Evolutionary conservation across 2,797 vertebrate species (phyloP).

Genomic region (Lithobates sylvaticus): DNA sequence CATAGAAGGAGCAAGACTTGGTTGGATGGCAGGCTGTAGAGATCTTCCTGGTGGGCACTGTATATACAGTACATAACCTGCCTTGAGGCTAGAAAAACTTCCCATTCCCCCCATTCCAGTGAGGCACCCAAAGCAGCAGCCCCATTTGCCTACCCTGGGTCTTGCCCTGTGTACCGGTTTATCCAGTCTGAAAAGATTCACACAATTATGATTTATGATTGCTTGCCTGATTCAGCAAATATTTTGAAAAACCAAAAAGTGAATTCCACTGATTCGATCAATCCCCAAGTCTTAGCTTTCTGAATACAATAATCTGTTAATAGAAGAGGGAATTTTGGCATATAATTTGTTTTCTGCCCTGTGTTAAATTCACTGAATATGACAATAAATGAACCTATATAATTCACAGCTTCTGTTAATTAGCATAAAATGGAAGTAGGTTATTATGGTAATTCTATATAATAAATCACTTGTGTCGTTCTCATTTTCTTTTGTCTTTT

Average conservation of each 20-base stretch:
- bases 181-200: background rate
- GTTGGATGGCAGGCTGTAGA: no score
- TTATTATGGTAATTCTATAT: constrained; percentile 50
- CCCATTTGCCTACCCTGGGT: background rate
- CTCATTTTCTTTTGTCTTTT: constrained; percentile 30
- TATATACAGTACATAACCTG: no score
- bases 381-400: constrained; percentile 49
- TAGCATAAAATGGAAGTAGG: constrained; percentile 32
- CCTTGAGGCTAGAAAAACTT: no score
- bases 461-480: constrained; percentile 31
- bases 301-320: background rate
- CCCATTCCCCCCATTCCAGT: no score
- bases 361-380: constrained; percentile 28
- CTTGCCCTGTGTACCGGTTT: background rate
- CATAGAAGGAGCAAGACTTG: no score
- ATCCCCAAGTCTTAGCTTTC: background rate
- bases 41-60: no score
- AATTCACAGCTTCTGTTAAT: constrained; percentile 43
- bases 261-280: background rate
- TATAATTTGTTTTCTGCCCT: constrained; percentile 21
- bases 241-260: background rate
- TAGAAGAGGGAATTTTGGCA: constrained; percentile 19
- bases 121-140: no score
- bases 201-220: no score
- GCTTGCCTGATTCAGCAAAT: background rate